These are phyloP conservation scores for Eremophila alpestris DNA, from an alignment of 2,797 vertebrate genomes.

Conservation along the genomic window DNA sequence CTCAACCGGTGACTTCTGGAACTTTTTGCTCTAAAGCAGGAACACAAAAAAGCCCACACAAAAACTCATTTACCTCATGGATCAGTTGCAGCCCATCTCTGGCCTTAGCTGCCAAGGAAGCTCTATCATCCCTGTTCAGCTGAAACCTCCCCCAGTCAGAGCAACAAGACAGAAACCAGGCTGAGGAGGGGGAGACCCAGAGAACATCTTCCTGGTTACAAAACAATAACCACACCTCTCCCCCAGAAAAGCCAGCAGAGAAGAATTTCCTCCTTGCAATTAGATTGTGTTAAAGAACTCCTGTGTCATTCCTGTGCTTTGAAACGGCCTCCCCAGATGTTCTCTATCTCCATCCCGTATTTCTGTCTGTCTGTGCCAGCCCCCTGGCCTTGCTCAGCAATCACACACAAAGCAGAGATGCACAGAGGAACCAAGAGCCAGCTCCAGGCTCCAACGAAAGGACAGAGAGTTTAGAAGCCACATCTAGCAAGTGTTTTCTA, in stretches of 20 bases:
- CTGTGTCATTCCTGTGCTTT: not conserved
- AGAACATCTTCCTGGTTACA: not conserved
- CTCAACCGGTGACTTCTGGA: not conserved
- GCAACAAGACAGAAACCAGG: not conserved
- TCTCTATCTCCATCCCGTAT: not conserved
- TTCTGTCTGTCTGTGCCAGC: not conserved
- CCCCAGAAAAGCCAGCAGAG: not conserved
- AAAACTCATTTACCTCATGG: not conserved
- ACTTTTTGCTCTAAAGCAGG: not conserved
- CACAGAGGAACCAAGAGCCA: not conserved
- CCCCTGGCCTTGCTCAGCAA: not conserved
- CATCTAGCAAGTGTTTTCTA: not conserved
- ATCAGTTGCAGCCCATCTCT: slow-evolving; percentile 18
- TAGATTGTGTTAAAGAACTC: not conserved
- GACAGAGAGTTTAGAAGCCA: not conserved
- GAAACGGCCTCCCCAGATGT: not conserved
- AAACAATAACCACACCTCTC: not conserved
- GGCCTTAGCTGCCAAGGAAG: not conserved
- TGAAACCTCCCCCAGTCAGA: slow-evolving; percentile 8
- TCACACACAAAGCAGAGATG: not conserved
- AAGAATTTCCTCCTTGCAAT: not conserved
- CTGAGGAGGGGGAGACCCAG: not conserved
- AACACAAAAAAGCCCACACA: not conserved
- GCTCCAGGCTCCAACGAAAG: not conserved
- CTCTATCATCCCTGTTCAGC: slow-evolving; percentile 8